Percentiles rank a stretch among this genome's conserved stretches.
Conservation (phyloP, 2,797 vertebrate genomes). For the Cuniculus paca region DNA sequence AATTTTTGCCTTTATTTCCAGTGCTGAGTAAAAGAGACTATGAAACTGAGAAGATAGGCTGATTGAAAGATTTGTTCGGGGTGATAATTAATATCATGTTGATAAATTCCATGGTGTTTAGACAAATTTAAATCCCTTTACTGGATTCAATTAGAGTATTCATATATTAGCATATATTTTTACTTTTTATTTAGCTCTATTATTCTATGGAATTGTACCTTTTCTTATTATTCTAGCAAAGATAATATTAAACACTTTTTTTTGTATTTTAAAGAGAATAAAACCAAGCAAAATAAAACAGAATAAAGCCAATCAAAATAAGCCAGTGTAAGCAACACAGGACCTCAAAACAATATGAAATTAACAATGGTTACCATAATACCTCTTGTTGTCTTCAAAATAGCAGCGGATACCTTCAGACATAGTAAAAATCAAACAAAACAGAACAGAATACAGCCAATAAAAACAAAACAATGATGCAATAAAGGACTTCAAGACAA, state of each 20-base stretch:
- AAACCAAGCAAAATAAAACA: too few species aligned
- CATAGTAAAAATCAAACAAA: too few species aligned
- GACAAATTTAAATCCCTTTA: background rate
- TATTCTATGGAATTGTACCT: background rate
- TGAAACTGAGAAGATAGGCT: constrained; percentile 21
- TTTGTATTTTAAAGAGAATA: too few species aligned
- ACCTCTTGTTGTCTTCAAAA: too few species aligned
- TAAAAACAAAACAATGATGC: too few species aligned
- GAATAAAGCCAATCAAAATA: too few species aligned
- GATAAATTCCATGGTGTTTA: background rate
- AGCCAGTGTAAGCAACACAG: too few species aligned
- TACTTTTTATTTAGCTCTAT: background rate
- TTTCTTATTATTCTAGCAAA: constrained; percentile 18
- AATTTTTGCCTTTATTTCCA: background rate
- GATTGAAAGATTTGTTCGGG: background rate
- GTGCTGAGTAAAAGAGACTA: background rate
- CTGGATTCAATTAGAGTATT: background rate
- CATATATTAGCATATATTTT: background rate
- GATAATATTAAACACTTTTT: background rate
- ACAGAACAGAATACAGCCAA: too few species aligned
- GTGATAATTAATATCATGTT: background rate
- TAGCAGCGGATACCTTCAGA: too few species aligned
- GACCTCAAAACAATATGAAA: too few species aligned
- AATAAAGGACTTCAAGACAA: too few species aligned
- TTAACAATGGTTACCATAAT: too few species aligned